phyloP scores from a whole-genome alignment of 2,797 vertebrate species.

The Myotis pilosus region DNA sequence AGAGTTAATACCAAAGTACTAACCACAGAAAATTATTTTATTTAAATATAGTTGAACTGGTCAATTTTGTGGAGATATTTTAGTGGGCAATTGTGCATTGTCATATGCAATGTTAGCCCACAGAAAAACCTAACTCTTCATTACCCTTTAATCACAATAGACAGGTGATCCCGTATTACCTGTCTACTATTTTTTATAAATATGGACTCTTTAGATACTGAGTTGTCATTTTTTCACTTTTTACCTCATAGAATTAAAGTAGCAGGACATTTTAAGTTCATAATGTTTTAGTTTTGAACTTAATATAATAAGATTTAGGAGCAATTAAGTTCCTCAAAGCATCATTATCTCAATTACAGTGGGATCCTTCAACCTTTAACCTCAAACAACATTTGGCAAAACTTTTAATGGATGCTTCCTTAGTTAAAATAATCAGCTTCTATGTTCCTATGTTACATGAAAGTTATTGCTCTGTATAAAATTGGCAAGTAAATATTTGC shows the following conservation, averaged over 20 bases:
- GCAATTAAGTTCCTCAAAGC: neutral
- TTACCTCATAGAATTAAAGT: neutral
- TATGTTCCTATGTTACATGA: neutral
- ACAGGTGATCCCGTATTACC: neutral
- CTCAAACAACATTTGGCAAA: neutral
- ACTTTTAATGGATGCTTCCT: neutral
- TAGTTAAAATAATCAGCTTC: neutral
- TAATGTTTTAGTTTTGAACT: slow-evolving; percentile 7
- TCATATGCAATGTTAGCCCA: neutral
- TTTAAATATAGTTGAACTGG: neutral
- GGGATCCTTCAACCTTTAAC: neutral
- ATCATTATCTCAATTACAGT: neutral
- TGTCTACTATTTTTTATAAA: neutral
- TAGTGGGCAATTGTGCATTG: neutral
- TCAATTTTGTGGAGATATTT: neutral
- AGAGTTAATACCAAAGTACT: neutral
- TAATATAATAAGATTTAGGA: neutral
- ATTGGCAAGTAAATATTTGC: neutral
- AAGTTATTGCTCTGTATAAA: neutral
- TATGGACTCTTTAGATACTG: neutral
- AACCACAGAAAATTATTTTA: neutral
- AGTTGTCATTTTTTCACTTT: neutral
- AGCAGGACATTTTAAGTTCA: neutral
- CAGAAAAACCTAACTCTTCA: neutral
- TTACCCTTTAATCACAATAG: neutral